Conservation (phyloP, 1,140 invertebrate species). For the Caenorhabditis brenneri region DNA sequence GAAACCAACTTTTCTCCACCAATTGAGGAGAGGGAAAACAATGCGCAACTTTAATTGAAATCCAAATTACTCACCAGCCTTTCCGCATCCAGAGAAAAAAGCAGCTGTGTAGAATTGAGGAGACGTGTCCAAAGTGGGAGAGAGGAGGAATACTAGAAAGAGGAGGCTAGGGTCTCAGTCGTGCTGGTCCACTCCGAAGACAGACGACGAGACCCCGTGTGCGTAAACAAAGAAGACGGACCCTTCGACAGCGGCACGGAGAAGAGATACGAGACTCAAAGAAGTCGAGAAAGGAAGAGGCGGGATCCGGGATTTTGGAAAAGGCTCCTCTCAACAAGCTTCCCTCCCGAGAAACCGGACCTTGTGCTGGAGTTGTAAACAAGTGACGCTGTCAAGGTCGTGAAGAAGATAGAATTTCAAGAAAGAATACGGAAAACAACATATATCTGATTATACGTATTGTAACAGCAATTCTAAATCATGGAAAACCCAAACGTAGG, state of each 20-base stretch:
- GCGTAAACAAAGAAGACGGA: constrained; percentile 6
- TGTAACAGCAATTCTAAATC: background rate
- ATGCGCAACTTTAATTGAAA: too few relatives aligned
- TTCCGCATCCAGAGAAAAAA: too few relatives aligned
- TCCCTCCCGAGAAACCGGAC: background rate
- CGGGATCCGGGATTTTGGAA: background rate
- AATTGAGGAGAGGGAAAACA: too few relatives aligned
- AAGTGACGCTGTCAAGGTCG: too few relatives aligned
- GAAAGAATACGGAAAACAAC: background rate
- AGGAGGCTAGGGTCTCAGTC: background rate
- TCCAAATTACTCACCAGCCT: too few relatives aligned
- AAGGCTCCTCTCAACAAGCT: background rate
- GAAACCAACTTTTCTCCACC: too few relatives aligned
- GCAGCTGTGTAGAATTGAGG: background rate
- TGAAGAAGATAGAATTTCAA: background rate
- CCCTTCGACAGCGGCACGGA: background rate
- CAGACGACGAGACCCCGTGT: background rate
- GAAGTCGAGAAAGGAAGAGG: background rate
- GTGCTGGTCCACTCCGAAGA: background rate
- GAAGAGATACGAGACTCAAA: background rate
- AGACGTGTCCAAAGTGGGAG: background rate
- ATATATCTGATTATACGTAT: constrained; percentile 17
- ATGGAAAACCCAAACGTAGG: background rate
- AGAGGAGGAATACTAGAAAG: background rate
- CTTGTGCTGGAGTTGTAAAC: background rate